Percentiles rank a stretch among this genome's conserved stretches.
Evolutionary conservation across 2,797 vertebrate species (phyloP).

Genomic region (Melanotaenia nigrans): DNA sequence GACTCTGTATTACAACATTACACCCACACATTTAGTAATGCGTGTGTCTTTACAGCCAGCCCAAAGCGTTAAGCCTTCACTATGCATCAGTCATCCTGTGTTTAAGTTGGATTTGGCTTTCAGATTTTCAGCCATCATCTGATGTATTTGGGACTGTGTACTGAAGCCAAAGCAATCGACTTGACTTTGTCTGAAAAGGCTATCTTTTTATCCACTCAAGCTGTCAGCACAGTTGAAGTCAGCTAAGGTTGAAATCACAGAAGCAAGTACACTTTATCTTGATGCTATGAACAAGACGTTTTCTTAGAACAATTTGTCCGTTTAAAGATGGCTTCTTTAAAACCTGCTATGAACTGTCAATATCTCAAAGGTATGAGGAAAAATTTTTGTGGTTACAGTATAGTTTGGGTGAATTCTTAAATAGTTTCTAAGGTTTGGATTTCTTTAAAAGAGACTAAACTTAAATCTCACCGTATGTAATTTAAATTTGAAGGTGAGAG

Average conservation of each 20-base stretch:
- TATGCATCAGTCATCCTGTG: constrained; percentile 46
- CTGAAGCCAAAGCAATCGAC: constrained; percentile 51
- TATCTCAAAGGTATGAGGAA: not conserved
- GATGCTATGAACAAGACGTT: constrained; percentile 13
- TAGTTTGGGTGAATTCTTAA: not conserved
- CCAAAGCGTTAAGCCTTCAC: constrained; percentile 44
- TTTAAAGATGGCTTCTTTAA: constrained; percentile 10
- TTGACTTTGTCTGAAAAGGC: constrained; percentile 47
- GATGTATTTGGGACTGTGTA: constrained; percentile 49
- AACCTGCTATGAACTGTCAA: not conserved
- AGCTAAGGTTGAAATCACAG: constrained; percentile 21
- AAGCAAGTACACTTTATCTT: constrained; percentile 3
- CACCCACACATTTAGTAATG: constrained; percentile 40
- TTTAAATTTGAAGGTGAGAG: not conserved
- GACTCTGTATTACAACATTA: constrained; percentile 43
- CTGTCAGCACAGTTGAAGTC: constrained; percentile 54
- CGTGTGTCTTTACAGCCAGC: constrained; percentile 39
- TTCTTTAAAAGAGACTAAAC: not conserved
- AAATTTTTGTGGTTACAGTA: not conserved
- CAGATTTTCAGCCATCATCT: constrained; percentile 49
- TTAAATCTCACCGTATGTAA: not conserved
- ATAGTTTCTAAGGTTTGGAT: not conserved
- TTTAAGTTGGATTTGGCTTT: constrained; percentile 51
- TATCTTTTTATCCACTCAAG: constrained; percentile 46
- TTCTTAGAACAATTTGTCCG: constrained; percentile 12